phyloP scores from a whole-genome alignment of 2,113 vertebrate genomes.

The Tinamus guttatus region DNA sequence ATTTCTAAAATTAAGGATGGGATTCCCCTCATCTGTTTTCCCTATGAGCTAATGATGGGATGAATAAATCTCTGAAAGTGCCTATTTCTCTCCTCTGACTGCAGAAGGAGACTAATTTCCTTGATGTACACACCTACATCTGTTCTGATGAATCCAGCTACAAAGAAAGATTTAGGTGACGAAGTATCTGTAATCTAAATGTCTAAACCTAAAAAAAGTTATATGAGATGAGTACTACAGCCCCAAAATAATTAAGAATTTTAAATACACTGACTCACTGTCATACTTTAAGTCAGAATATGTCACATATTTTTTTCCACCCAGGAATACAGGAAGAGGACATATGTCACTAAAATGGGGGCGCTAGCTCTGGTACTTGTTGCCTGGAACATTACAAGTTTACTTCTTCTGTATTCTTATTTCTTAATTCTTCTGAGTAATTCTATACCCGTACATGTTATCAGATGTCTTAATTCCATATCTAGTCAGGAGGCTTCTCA shows the following conservation, averaged over 20 bases:
- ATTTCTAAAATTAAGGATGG: slow-evolving; percentile 17
- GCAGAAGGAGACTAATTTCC: background rate
- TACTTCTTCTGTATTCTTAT: background rate
- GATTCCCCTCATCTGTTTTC: background rate
- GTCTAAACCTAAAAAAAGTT: background rate
- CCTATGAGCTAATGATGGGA: background rate
- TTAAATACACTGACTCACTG: background rate
- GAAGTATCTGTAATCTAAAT: background rate
- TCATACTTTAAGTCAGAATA: background rate
- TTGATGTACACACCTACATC: background rate
- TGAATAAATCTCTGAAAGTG: background rate
- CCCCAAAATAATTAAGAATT: background rate
- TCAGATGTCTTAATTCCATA: accelerated
- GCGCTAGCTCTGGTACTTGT: background rate
- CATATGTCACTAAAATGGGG: background rate
- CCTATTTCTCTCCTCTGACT: background rate
- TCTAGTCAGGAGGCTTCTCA: background rate
- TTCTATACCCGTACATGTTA: background rate
- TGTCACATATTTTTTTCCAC: background rate
- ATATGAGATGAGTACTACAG: background rate
- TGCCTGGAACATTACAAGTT: background rate
- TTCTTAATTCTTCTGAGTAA: background rate
- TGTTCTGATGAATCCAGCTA: background rate
- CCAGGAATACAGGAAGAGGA: background rate
- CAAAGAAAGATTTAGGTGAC: background rate